Evolutionary conservation across 2,113 vertebrate species (phyloP).

Genomic region (Syngnathus typhle): DNA sequence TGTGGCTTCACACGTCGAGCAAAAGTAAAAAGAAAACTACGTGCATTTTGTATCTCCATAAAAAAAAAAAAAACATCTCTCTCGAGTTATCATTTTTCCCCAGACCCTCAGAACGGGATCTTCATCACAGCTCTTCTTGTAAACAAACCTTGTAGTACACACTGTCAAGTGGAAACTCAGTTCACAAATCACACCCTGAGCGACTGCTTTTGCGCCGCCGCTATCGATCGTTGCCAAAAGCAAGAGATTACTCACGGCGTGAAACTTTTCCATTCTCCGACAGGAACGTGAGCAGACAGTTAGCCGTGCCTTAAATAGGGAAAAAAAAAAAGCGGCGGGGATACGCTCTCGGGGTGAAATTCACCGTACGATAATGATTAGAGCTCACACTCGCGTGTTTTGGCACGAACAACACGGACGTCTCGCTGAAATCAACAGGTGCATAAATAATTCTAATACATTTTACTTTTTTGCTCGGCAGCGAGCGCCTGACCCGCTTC

Average conservation of each 20-base stretch:
- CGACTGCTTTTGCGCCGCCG: slow-evolving; percentile 31
- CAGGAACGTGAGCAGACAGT: neutral
- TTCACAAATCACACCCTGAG: slow-evolving; percentile 47
- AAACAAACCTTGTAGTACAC: slow-evolving; percentile 40
- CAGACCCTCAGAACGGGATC: neutral
- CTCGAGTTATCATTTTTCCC: slow-evolving; percentile 8
- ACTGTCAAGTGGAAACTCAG: slow-evolving; percentile 17
- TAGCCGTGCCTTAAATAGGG: neutral
- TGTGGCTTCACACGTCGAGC: neutral
- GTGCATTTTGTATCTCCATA: neutral
- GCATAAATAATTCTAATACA: neutral
- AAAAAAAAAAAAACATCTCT: slow-evolving; percentile 4
- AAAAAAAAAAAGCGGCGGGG: neutral
- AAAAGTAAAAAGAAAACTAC: neutral
- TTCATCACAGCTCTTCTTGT: slow-evolving; percentile 21
- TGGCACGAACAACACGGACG: no score
- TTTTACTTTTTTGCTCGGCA: neutral
- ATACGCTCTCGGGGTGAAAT: neutral
- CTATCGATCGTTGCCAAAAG: slow-evolving; percentile 53
- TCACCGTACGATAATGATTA: neutral
- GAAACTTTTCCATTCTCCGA: slow-evolving; percentile 18
- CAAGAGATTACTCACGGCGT: slow-evolving; percentile 31
- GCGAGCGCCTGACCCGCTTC: neutral
- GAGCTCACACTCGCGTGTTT: neutral
- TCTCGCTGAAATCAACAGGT: neutral